These are phyloP conservation scores for Zaprionus camerounensis DNA, from an alignment of 1,140 invertebrate genomes.

Conservation along the genomic window DNA sequence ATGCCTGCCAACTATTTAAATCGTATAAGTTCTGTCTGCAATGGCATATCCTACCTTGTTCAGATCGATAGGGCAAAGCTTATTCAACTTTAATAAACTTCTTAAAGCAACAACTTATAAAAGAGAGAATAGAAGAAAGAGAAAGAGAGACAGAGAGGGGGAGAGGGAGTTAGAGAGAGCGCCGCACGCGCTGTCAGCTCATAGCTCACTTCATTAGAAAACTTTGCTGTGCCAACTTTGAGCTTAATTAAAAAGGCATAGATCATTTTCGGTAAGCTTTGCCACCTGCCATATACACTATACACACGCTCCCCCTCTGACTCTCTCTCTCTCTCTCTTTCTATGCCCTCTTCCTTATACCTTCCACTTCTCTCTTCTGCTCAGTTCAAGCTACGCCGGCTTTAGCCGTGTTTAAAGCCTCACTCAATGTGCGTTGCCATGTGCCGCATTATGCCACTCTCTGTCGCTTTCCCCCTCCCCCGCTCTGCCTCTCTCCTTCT, in stretches of 20 bases:
- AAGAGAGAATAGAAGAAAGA: background rate
- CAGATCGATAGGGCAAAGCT: background rate
- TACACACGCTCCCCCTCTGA: too few species aligned
- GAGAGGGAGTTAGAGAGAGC: background rate
- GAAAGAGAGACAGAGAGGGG: background rate
- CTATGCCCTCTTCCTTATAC: conserved; percentile 12
- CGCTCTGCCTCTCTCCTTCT: background rate
- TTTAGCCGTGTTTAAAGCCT: background rate
- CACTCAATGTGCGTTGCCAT: conserved; percentile 1
- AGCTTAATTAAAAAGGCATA: conserved; percentile 6
- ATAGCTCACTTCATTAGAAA: background rate
- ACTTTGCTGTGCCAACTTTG: background rate
- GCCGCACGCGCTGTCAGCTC: background rate
- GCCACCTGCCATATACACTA: background rate
- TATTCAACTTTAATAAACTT: background rate
- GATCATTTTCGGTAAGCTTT: background rate
- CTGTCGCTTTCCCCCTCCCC: too few species aligned
- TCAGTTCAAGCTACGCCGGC: background rate
- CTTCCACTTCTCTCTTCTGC: background rate
- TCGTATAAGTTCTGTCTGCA: too few species aligned
- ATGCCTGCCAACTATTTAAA: conserved; percentile 47
- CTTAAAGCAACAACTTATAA: background rate
- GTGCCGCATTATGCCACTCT: background rate
- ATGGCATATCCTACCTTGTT: background rate
- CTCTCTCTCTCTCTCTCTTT: background rate